Conservation (phyloP, 1,140 invertebrate species). For the Drosophila virilis region DNA sequence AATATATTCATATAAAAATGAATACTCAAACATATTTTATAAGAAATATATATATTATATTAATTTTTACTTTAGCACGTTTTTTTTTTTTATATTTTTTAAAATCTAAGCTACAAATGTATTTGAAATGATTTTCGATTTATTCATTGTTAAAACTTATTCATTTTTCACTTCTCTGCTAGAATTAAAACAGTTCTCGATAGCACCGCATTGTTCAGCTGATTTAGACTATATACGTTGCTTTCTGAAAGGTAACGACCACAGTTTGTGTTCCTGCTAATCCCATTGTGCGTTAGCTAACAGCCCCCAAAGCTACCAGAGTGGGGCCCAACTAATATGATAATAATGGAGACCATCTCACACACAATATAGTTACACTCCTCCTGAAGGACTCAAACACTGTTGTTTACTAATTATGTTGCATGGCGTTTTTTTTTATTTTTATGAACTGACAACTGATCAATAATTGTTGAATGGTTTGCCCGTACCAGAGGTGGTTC, state of each 20-base stretch:
- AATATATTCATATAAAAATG: no score
- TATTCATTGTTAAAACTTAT: constrained; percentile 14
- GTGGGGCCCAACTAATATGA: constrained; percentile 23
- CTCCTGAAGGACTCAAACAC: no score
- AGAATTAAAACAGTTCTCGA: constrained; percentile 78
- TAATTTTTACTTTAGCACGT: no score
- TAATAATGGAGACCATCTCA: constrained; percentile 18
- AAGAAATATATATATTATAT: no score
- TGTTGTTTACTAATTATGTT: constrained; percentile 55
- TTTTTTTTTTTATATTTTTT: no score
- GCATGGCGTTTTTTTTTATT: constrained; percentile 47
- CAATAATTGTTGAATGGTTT: constrained; percentile 12
- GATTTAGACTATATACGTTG: constrained; percentile 84
- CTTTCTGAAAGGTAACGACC: constrained; percentile 81
- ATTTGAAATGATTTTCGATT: neutral
- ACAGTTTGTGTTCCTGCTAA: constrained; percentile 46
- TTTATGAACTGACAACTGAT: constrained; percentile 20
- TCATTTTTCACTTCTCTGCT: constrained; percentile 40
- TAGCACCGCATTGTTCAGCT: constrained; percentile 82
- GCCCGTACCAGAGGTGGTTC: constrained; percentile 29
- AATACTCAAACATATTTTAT: no score
- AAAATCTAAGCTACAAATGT: no score
- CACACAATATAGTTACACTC: constrained; percentile 11
- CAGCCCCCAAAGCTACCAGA: constrained; percentile 21
- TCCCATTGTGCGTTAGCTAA: constrained; percentile 32